phyloP scores from a whole-genome alignment of 2,113 vertebrate genomes.

The Zingel zingel region DNA sequence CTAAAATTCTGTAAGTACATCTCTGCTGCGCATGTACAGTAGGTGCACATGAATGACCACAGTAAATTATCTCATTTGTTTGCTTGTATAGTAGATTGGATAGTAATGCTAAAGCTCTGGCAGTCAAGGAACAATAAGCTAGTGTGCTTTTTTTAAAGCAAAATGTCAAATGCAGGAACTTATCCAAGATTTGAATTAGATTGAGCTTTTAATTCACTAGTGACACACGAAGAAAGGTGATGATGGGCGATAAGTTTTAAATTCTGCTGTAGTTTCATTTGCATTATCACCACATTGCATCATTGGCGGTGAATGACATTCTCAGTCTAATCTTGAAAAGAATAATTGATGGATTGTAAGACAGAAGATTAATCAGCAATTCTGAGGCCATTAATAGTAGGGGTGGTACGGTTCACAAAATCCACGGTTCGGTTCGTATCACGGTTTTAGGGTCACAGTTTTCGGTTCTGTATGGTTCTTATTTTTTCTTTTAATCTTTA shows the following conservation, averaged over 20 bases:
- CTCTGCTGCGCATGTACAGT: conserved; percentile 15
- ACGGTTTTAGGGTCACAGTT: too few relatives aligned
- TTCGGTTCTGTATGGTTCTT: too few relatives aligned
- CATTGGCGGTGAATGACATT: not conserved
- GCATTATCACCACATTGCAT: not conserved
- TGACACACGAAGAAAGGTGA: not conserved
- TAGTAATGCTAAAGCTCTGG: not conserved
- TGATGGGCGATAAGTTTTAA: not conserved
- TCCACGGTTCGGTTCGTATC: too few relatives aligned
- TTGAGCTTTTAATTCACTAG: conserved; percentile 9
- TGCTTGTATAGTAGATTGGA: conserved; percentile 14
- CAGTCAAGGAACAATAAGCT: conserved; percentile 5
- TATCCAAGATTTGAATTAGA: conserved; percentile 35
- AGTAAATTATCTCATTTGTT: conserved; percentile 50
- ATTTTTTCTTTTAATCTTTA: too few relatives aligned
- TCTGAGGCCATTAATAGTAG: too few relatives aligned
- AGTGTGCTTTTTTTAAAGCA: conserved; percentile 3
- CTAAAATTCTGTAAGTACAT: not conserved
- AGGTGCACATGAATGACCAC: conserved; percentile 43
- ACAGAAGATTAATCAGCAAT: not conserved
- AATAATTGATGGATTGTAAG: not conserved
- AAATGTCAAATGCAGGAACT: not conserved
- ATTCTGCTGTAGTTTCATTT: too few relatives aligned
- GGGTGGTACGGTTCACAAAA: too few relatives aligned
- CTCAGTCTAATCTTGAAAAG: not conserved